phyloP scores from a whole-genome alignment of 2,113 vertebrate species.

The Tapirus terrestris region DNA sequence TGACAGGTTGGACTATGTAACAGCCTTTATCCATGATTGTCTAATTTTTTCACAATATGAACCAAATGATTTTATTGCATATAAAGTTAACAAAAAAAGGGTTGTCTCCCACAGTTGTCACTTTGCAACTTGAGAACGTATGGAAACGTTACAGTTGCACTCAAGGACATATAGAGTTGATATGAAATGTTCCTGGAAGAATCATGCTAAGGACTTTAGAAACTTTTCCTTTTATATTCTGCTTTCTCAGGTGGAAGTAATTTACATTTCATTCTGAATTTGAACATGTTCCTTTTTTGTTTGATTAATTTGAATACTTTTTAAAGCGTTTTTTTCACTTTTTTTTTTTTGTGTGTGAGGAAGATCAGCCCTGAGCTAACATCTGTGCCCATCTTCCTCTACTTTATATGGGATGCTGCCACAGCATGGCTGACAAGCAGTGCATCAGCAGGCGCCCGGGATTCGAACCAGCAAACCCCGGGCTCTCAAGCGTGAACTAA shows the following conservation, averaged over 20 bases:
- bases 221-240: neutral
- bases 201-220: neutral
- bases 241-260: neutral
- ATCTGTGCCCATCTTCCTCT: too few species aligned
- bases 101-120: neutral
- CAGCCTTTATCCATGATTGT: neutral
- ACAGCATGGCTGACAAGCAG: too few species aligned
- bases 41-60: slow-evolving; percentile 39
- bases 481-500: too few species aligned
- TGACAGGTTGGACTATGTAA: slow-evolving; percentile 50
- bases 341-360: too few species aligned
- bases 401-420: too few species aligned
- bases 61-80: slow-evolving; percentile 29
- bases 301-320: neutral
- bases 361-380: too few species aligned
- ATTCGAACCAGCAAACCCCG: too few species aligned
- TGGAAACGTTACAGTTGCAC: neutral
- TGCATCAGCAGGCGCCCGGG: too few species aligned
- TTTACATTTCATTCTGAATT: slow-evolving; percentile 35
- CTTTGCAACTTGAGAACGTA: neutral
- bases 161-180: neutral
- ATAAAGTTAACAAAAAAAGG: neutral
- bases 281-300: neutral
- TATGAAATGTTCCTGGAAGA: neutral
- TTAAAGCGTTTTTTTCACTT: neutral